Evolutionary conservation across 2,113 vertebrate species (phyloP).

Genomic region (Phasianus colchicus): DNA sequence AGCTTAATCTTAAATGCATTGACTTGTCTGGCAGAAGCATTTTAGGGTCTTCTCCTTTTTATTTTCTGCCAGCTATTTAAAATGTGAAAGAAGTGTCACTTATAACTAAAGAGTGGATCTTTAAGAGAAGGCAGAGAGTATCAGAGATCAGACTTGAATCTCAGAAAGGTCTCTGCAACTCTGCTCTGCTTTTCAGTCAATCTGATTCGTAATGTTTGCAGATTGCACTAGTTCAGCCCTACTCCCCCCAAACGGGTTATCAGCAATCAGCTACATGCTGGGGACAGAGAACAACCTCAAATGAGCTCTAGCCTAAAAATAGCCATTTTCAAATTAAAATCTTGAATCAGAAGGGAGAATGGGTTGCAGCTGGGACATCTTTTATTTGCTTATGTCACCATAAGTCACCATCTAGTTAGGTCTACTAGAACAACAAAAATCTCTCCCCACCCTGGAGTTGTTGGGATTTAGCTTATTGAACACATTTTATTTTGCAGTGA

Average conservation of each 20-base stretch:
- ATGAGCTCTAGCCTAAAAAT: slow-evolving; percentile 77
- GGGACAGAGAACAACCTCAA: slow-evolving; percentile 67
- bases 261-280: slow-evolving; percentile 76
- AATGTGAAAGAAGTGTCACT: slow-evolving; percentile 60
- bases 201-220: slow-evolving; percentile 74
- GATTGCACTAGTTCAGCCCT: slow-evolving; percentile 61
- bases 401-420: too few relatives aligned
- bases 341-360: slow-evolving; percentile 36
- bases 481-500: slow-evolving; percentile 11
- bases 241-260: slow-evolving; percentile 51
- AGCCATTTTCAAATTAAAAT: slow-evolving; percentile 79
- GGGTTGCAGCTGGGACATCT: slow-evolving; percentile 54
- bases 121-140: slow-evolving; percentile 31
- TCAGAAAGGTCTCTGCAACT: slow-evolving; percentile 27
- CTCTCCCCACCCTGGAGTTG: neutral
- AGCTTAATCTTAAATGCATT: slow-evolving; percentile 67
- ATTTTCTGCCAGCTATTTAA: slow-evolving; percentile 61
- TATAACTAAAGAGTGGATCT: slow-evolving; percentile 40
- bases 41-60: slow-evolving; percentile 43
- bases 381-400: slow-evolving; percentile 65
- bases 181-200: slow-evolving; percentile 70
- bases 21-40: slow-evolving; percentile 50
- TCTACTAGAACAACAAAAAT: slow-evolving; percentile 27
- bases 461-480: slow-evolving; percentile 22
- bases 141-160: slow-evolving; percentile 8